Conservation (phyloP, 2,888 invertebrate species). For the Trichopoda pennipes region DNA sequence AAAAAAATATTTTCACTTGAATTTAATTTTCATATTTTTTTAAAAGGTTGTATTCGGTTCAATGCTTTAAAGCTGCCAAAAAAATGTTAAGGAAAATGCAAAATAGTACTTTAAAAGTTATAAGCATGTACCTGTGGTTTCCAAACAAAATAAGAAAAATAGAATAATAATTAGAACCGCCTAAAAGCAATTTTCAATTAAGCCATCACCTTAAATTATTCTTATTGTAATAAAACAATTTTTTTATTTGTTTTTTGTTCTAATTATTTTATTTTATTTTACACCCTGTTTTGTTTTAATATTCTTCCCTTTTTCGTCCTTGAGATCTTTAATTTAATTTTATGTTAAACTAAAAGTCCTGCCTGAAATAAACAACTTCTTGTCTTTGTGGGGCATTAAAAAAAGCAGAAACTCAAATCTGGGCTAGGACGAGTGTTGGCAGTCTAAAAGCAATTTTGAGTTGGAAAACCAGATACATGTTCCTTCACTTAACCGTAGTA, state of each 20-base stretch:
- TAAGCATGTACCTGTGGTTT: too few species aligned
- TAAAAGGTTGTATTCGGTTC: too few species aligned
- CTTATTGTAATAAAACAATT: slow-evolving; percentile 69
- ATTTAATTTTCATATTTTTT: too few species aligned
- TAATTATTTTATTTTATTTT: slow-evolving; percentile 27
- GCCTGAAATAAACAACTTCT: slow-evolving; percentile 17
- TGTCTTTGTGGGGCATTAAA: not conserved
- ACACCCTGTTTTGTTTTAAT: slow-evolving; percentile 23
- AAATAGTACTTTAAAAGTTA: too few species aligned
- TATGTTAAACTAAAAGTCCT: slow-evolving; percentile 32
- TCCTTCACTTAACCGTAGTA: slow-evolving; percentile 47
- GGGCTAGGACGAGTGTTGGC: not conserved
- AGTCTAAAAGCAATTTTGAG: slow-evolving; percentile 42
- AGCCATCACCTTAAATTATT: slow-evolving; percentile 79
- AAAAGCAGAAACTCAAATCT: not conserved
- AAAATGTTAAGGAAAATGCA: too few species aligned
- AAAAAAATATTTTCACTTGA: too few species aligned
- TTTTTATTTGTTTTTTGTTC: not conserved
- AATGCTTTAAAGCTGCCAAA: too few species aligned
- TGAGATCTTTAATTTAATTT: slow-evolving; percentile 3
- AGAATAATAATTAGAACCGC: slow-evolving; percentile 61
- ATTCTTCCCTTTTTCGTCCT: not conserved
- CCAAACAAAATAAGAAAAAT: too few species aligned
- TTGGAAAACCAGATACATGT: slow-evolving; percentile 10
- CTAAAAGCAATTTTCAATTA: slow-evolving; percentile 80